Evolutionary conservation across 2,113 vertebrate species (phyloP).

Genomic region (Cercopithecus mona): DNA sequence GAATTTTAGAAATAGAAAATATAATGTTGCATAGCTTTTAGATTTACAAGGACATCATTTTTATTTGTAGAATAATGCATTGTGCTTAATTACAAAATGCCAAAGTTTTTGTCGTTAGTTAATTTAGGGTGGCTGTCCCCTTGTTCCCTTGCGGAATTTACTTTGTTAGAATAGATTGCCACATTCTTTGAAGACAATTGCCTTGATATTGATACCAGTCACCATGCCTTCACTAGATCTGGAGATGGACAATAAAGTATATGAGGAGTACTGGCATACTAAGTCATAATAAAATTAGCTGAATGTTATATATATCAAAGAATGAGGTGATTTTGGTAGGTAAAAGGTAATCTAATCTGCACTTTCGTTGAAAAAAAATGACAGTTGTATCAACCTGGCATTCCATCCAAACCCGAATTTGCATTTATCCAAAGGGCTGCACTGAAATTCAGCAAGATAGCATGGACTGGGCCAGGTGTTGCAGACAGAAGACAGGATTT

Average conservation of each 20-base stretch:
- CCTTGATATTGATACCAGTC: background rate
- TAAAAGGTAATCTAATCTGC: background rate
- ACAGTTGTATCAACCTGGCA: background rate
- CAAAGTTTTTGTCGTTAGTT: background rate
- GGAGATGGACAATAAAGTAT: background rate
- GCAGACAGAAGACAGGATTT: conserved; percentile 40
- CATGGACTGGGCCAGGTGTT: background rate
- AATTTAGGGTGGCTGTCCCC: background rate
- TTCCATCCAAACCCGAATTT: background rate
- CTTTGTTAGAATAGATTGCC: conserved; percentile 27
- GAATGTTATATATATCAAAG: background rate
- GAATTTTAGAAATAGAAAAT: conserved; percentile 36
- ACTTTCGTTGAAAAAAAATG: background rate
- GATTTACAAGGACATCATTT: background rate
- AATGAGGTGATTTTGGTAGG: background rate
- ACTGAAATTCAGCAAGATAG: background rate
- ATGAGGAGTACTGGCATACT: background rate
- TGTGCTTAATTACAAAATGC: conserved; percentile 32
- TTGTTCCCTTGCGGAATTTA: background rate
- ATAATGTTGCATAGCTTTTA: background rate
- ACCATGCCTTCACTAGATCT: background rate
- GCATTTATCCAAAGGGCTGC: background rate
- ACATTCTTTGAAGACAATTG: conserved; percentile 4
- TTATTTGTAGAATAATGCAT: conserved; percentile 25
- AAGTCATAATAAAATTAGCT: background rate